Evolutionary conservation across 2,797 vertebrate genomes (phyloP).

Genomic region (Sebastolobus alascanus): DNA sequence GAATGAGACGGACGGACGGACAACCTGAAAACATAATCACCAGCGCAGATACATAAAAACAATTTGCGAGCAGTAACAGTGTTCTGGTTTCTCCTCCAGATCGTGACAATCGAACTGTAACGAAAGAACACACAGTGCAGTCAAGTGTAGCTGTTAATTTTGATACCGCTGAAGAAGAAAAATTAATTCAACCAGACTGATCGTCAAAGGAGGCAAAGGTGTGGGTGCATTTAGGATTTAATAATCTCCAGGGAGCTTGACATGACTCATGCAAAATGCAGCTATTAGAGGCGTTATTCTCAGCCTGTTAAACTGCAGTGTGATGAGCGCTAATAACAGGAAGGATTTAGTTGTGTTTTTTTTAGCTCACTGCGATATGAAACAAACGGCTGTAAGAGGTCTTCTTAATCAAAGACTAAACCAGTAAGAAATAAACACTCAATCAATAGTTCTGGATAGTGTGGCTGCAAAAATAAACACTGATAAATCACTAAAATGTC

Average conservation of each 20-base stretch:
- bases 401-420: not conserved
- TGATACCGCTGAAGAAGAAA: not conserved
- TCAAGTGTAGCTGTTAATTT: constrained; percentile 6
- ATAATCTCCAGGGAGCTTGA: constrained; percentile 24
- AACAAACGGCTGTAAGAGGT: constrained; percentile 4
- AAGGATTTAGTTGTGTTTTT: constrained; percentile 13
- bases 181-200: not conserved
- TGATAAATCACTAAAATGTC: not conserved
- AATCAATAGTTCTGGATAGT: not conserved
- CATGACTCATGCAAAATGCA: constrained; percentile 38
- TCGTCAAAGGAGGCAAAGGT: not conserved
- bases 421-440: not conserved
- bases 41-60: not conserved
- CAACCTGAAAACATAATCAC: too few species aligned
- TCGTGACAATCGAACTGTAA: not conserved
- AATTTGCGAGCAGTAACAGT: not conserved
- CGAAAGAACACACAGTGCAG: not conserved
- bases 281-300: constrained; percentile 37
- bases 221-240: constrained; percentile 26
- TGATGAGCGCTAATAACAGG: constrained; percentile 32
- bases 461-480: not conserved
- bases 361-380: constrained; percentile 4
- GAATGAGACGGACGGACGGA: too few species aligned
- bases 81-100: not conserved
- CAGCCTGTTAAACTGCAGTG: not conserved